Evolutionary conservation across 2,113 vertebrate genomes (phyloP).

Genomic region (Periophthalmodon schlosseri): DNA sequence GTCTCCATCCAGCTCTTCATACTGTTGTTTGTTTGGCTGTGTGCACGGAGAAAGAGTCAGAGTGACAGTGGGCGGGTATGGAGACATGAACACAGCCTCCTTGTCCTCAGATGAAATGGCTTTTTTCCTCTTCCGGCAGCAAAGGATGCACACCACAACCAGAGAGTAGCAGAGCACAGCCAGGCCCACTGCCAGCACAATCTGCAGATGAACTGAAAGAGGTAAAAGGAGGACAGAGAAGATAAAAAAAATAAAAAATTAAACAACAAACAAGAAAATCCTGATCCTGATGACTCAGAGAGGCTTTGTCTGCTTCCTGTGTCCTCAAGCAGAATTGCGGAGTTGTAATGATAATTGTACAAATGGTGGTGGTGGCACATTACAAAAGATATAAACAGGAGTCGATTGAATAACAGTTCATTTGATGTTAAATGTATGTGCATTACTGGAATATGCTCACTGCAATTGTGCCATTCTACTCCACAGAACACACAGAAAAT

Average conservation of each 20-base stretch:
- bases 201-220: slow-evolving; percentile 74
- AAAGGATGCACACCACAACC: slow-evolving; percentile 78
- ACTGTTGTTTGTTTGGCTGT: slow-evolving; percentile 71
- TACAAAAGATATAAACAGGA: slow-evolving; percentile 22
- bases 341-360: slow-evolving; percentile 47
- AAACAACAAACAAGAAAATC: not conserved
- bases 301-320: slow-evolving; percentile 38
- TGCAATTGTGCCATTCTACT: too few relatives aligned
- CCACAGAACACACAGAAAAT: too few relatives aligned
- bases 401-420: too few relatives aligned
- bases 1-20: slow-evolving; percentile 70
- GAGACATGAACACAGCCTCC: slow-evolving; percentile 53
- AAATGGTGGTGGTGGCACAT: slow-evolving; percentile 40
- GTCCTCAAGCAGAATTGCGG: slow-evolving; percentile 67
- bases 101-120: slow-evolving; percentile 43
- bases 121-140: slow-evolving; percentile 67
- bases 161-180: slow-evolving; percentile 79
- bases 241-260: not conserved
- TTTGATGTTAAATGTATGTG: too few relatives aligned
- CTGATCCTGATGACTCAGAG: slow-evolving; percentile 15
- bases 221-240: slow-evolving; percentile 29
- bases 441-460: too few relatives aligned
- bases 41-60: slow-evolving; percentile 57
- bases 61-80: slow-evolving; percentile 42
- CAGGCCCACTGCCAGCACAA: slow-evolving; percentile 74